Base-by-base conservation (phyloP, 2,888 invertebrate species). In the Xiphydria camelus region DNA sequence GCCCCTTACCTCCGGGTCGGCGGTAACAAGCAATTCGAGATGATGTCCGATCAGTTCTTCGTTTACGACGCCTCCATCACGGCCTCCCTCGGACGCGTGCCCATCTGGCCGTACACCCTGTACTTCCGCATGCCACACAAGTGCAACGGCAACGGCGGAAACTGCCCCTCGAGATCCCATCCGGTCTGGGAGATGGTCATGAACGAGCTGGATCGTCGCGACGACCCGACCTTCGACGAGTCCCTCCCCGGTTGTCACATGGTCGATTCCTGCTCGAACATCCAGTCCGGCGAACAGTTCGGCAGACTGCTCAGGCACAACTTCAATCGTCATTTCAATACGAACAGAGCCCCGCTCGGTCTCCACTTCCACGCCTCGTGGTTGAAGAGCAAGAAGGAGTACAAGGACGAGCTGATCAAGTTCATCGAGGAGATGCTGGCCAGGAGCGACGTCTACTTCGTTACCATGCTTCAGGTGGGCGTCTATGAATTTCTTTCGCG, bases 131-230 rank as follows among this genome's bases (percentile, higher is more conserved):
- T 95, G 91, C 93, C 94, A 1, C 94, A 95, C 79, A 93, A 91
- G 75, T 94, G 94, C 75, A 92, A 92, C 75, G 93, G 93, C 53
- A 94, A 94, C 73, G 92, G 92, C 10, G 92, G 92, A 72, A 94
- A 94, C 75, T 94, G 94, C 68, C 94, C 94, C 15, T 89, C 89
- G 35, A 63, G 75, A 52, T 90, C 90, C 65, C 94, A 94, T 68
- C 93, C 94, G 18, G 91, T 94, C 29, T 94, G 94, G 94, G 94
- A 94, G 78, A 94, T 94, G 86, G 94, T 94, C 39, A 92, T 94
- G 91, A 94, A 94, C 73, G 94, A 94, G 75, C 78, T 94, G 61
- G 94, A 94, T 77, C 85, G 94, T 75, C 85, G 94, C 76, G 94
- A 94, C 74, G 94, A 94, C 69, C 94, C 94, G 3, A 90, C 90